Conservation (phyloP, 2,888 invertebrate species). For the Folsomia candida region DNA sequence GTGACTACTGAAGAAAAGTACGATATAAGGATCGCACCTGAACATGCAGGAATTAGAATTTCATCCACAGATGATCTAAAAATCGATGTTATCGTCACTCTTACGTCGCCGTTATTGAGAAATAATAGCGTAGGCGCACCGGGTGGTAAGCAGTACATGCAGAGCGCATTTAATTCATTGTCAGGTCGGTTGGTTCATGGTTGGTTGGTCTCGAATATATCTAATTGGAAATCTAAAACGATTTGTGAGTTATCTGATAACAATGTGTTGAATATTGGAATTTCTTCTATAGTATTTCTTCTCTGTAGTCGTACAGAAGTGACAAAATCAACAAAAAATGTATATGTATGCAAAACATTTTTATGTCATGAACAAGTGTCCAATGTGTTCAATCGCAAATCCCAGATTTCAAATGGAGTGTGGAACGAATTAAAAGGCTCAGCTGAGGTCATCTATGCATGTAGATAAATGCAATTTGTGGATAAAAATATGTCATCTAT, state of each 20-base stretch:
- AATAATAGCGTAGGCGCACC: slow-evolving; percentile 61
- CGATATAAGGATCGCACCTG: slow-evolving; percentile 77
- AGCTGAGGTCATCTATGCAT: background rate
- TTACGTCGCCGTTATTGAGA: slow-evolving; percentile 90
- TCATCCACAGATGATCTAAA: slow-evolving; percentile 67
- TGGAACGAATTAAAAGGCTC: slow-evolving; percentile 30
- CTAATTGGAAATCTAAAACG: background rate
- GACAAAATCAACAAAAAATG: background rate
- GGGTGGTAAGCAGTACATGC: slow-evolving; percentile 50
- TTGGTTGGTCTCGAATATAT: slow-evolving; percentile 30
- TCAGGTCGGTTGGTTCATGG: slow-evolving; percentile 48
- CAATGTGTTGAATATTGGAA: background rate
- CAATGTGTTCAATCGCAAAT: background rate
- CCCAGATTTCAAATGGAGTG: slow-evolving; percentile 16
- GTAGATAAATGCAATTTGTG: too few relatives aligned
- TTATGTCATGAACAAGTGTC: background rate
- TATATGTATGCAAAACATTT: background rate
- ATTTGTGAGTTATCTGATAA: background rate
- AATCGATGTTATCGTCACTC: slow-evolving; percentile 76
- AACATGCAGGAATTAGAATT: slow-evolving; percentile 81
- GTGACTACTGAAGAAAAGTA: slow-evolving; percentile 74
- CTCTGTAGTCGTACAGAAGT: background rate
- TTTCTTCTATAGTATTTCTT: background rate
- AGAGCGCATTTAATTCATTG: slow-evolving; percentile 17
- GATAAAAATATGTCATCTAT: too few relatives aligned